Conservation (phyloP, 2,888 invertebrate genomes). For the Metalampra italica region DNA sequence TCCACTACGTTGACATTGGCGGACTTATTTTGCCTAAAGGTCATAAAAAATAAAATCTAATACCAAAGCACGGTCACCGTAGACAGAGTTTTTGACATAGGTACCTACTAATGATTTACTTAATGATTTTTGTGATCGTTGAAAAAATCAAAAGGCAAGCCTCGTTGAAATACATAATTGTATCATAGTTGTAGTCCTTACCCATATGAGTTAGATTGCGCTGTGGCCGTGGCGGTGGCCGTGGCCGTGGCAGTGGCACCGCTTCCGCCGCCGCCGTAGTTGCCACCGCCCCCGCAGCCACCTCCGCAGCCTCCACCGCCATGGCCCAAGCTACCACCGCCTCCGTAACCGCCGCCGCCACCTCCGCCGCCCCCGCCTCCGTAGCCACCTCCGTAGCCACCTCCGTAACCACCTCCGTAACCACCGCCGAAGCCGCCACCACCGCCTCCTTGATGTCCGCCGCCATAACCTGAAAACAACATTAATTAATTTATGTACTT, state of each 20-base stretch:
- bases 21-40: no score
- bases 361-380: slow-evolving; percentile 18
- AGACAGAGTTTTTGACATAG: no score
- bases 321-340: slow-evolving; percentile 19
- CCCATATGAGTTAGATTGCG: slow-evolving; percentile 15
- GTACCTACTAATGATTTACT: no score
- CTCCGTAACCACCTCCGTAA: slow-evolving; percentile 25
- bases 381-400: slow-evolving; percentile 16
- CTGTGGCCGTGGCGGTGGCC: slow-evolving; percentile 37
- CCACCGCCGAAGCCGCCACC: slow-evolving; percentile 27
- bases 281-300: slow-evolving; percentile 23
- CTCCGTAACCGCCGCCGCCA: slow-evolving; percentile 16
- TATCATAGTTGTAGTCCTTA: slow-evolving; percentile 8
- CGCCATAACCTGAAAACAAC: slow-evolving; percentile 9
- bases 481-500: neutral
- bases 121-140: no score
- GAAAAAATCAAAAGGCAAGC: no score
- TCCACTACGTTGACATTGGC: no score
- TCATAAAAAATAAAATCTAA: no score
- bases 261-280: slow-evolving; percentile 19
- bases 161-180: neutral
- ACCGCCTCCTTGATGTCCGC: slow-evolving; percentile 13
- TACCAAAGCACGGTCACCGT: no score
- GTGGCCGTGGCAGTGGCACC: slow-evolving; percentile 32
- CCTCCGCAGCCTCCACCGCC: slow-evolving; percentile 20